Percentiles rank a stretch among this genome's conserved stretches.
Evolutionary conservation across 2,888 invertebrate genomes (phyloP).

Genomic region (Agonopterix heracliana): DNA sequence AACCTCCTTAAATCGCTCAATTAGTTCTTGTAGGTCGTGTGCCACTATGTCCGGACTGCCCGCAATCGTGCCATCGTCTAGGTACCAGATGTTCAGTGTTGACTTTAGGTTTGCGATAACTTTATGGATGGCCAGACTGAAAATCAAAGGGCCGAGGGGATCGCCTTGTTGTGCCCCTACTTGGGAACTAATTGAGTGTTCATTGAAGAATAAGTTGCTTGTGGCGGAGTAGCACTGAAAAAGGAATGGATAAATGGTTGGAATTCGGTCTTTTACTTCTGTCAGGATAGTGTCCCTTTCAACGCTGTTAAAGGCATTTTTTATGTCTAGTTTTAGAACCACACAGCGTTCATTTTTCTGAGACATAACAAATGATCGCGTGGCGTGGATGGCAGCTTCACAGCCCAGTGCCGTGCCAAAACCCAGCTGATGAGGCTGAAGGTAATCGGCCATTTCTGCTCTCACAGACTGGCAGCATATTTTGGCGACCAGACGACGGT

Average conservation of each 20-base stretch:
- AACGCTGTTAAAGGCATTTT: slow-evolving; percentile 3
- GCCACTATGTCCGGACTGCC: not conserved
- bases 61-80: not conserved
- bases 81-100: not conserved
- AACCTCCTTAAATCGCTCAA: too few relatives aligned
- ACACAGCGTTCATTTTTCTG: not conserved
- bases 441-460: not conserved
- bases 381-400: too few relatives aligned
- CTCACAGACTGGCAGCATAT: not conserved
- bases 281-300: slow-evolving; percentile 1
- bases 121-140: not conserved
- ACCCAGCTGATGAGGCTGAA: slow-evolving; percentile 1
- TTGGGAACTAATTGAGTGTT: not conserved
- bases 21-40: too few relatives aligned
- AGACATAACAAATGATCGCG: not conserved
- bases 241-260: not conserved
- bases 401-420: slow-evolving; percentile 1
- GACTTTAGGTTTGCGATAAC: not conserved
- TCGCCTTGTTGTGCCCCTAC: not conserved
- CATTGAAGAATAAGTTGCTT: not conserved
- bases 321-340: slow-evolving; percentile 2
- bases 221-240: not conserved
- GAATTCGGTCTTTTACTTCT: not conserved
- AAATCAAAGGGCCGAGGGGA: not conserved
- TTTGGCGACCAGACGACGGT: not conserved